phyloP scores from a whole-genome alignment of 2,113 vertebrate genomes.

The Onychostoma macrolepis region DNA sequence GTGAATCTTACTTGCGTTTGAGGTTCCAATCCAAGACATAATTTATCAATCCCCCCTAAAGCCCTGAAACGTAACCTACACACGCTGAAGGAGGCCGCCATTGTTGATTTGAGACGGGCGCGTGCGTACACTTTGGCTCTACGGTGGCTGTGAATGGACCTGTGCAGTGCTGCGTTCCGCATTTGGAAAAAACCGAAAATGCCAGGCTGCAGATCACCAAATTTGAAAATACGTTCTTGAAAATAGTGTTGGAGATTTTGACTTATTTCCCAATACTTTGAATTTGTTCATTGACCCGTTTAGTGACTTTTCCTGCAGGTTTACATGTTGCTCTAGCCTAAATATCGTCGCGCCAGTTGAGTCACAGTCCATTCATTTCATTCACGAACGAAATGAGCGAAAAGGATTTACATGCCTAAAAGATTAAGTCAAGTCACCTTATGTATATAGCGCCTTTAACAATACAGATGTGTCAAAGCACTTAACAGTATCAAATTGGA shows the following conservation, averaged over 20 bases:
- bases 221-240: neutral
- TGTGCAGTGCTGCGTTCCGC: slow-evolving; percentile 31
- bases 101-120: slow-evolving; percentile 48
- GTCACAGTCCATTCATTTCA: too few relatives aligned
- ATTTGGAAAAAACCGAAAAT: neutral
- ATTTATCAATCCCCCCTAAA: slow-evolving; percentile 40
- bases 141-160: slow-evolving; percentile 58
- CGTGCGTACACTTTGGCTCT: slow-evolving; percentile 59
- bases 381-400: too few relatives aligned
- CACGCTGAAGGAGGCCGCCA: slow-evolving; percentile 72
- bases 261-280: neutral
- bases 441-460: too few relatives aligned
- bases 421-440: too few relatives aligned
- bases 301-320: neutral
- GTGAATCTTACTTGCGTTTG: slow-evolving; percentile 49
- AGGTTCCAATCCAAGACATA: slow-evolving; percentile 39
- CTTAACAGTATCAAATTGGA: too few relatives aligned
- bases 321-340: neutral
- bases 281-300: neutral
- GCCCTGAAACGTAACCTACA: slow-evolving; percentile 66
- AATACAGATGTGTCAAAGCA: too few relatives aligned
- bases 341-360: too few relatives aligned
- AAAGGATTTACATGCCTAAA: too few relatives aligned
- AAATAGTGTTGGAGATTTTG: neutral
- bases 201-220: neutral